Conservation (phyloP, 2,113 vertebrate species). For the Proterorhinus semilunaris region DNA sequence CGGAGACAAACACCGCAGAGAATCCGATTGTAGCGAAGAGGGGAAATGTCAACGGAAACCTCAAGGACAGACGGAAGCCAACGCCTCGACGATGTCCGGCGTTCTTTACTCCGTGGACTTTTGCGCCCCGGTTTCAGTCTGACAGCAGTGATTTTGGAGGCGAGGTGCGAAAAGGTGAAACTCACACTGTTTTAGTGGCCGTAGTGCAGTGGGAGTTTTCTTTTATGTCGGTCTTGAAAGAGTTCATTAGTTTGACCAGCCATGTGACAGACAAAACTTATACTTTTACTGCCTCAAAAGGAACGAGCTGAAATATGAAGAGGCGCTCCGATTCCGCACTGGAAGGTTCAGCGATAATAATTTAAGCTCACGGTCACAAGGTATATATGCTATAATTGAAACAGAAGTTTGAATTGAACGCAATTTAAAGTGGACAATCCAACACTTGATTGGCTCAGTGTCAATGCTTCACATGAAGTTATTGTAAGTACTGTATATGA, state of each 20-base stretch:
- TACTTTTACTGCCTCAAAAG: constrained; percentile 2
- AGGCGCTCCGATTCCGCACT: neutral
- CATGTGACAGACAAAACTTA: constrained; percentile 28
- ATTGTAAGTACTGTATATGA: too few species aligned
- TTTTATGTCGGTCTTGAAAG: constrained; percentile 33
- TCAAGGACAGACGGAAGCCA: constrained; percentile 27
- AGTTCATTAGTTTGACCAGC: constrained; percentile 37
- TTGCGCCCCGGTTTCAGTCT: neutral
- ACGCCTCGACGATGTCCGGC: constrained; percentile 12
- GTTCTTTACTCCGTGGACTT: neutral
- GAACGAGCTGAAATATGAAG: neutral
- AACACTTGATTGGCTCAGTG: too few species aligned
- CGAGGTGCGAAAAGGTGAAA: constrained; percentile 52
- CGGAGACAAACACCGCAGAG: constrained; percentile 54
- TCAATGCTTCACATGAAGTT: too few species aligned
- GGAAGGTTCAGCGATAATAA: neutral
- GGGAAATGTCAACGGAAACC: constrained; percentile 26
- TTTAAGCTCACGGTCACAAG: too few species aligned
- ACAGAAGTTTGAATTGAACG: too few species aligned
- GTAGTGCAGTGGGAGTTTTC: constrained; percentile 24
- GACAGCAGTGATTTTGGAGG: constrained; percentile 19
- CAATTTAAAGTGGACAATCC: too few species aligned
- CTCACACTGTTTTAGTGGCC: constrained; percentile 64
- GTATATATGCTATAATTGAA: too few species aligned
- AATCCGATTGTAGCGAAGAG: constrained; percentile 40